Percentiles rank a stretch among this genome's conserved stretches.
Evolutionary conservation across 2,797 vertebrate species (phyloP).

Genomic region (Buceros bicornis): DNA sequence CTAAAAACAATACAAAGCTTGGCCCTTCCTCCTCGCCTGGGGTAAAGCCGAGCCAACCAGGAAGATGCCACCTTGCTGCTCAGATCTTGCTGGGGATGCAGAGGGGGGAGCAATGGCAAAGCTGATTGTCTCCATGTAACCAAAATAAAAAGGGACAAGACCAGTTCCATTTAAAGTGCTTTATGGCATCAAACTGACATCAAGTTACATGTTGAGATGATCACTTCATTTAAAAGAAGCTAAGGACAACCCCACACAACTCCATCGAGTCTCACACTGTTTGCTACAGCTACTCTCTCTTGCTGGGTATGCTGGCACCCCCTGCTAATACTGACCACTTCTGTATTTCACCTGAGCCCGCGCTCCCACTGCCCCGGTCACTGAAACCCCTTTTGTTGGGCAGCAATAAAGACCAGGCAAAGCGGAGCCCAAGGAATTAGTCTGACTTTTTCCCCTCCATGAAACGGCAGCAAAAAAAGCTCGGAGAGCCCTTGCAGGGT

Average conservation of each 20-base stretch:
- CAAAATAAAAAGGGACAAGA: conserved; percentile 18
- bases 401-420: background rate
- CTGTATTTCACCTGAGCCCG: background rate
- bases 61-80: background rate
- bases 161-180: conserved; percentile 74
- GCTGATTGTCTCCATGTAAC: conserved; percentile 62
- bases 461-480: background rate
- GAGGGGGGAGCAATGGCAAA: background rate
- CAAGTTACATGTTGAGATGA: conserved; percentile 57
- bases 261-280: background rate
- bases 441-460: background rate
- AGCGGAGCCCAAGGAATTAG: background rate
- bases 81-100: background rate
- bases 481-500: background rate
- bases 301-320: background rate
- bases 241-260: background rate
- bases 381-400: background rate
- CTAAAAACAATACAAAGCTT: background rate
- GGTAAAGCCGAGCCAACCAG: background rate
- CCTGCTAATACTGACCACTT: background rate
- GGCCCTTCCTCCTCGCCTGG: background rate
- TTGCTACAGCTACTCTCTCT: background rate
- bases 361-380: background rate
- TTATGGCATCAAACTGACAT: conserved; percentile 22
- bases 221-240: background rate